These are phyloP conservation scores for Tenebrio molitor DNA, from an alignment of 1,140 invertebrate genomes.

Conservation along the genomic window DNA sequence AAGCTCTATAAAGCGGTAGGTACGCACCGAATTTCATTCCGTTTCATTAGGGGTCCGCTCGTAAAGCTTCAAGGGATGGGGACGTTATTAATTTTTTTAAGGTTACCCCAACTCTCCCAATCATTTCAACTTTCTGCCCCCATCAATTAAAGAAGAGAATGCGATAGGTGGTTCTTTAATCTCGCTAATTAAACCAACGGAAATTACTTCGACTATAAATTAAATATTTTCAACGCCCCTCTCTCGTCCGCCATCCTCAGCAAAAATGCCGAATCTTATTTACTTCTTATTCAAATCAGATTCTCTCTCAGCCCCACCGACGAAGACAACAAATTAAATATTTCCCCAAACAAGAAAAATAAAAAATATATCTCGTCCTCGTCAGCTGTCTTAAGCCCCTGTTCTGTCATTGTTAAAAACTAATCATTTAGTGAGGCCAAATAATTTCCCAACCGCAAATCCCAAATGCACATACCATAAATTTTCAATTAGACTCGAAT, in stretches of 20 bases:
- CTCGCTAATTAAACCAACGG: constrained; percentile 13
- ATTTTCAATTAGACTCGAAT: too few relatives aligned
- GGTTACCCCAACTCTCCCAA: neutral
- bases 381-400: too few relatives aligned
- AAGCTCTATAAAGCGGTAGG: neutral
- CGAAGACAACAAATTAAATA: constrained; percentile 17
- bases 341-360: constrained; percentile 9
- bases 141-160: constrained; percentile 26
- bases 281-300: constrained; percentile 32
- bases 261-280: constrained; percentile 31
- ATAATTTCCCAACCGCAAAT: too few relatives aligned
- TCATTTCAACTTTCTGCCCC: neutral
- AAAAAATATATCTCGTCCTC: too few relatives aligned
- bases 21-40: neutral
- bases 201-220: constrained; percentile 18
- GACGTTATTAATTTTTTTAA: neutral
- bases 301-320: neutral
- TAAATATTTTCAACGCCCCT: constrained; percentile 12
- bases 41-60: neutral
- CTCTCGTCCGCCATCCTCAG: neutral
- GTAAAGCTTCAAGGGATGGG: neutral
- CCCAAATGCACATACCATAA: too few relatives aligned
- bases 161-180: constrained; percentile 4
- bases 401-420: too few relatives aligned
- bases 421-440: too few relatives aligned